Evolutionary conservation across 37 sponge, comb jelly and placozoan species (phyloP), one percentile per base, ranked within the genome.

Genomic region (Diacarnus erythraeanus): DNA sequence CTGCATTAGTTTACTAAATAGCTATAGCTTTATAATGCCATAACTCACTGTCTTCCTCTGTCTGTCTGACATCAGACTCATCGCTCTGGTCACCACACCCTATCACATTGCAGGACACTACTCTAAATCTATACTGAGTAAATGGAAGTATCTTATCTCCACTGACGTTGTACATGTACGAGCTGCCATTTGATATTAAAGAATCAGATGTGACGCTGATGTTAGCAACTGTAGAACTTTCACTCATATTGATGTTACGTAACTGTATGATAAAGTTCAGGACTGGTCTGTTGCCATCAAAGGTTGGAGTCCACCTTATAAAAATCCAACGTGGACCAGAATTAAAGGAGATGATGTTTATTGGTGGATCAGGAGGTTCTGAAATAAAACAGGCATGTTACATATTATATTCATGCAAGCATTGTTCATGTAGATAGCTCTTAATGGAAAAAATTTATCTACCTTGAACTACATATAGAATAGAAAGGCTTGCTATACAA

Each of bases 341-440:
- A 0, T 31, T 25, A 51, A 39, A 30, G 12, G 69, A 64, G 31
- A 39, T 69, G 17, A 79, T 56, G 64, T 79, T 70, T 4, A 31
- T 35, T 26, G 87, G 87, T 40, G 83, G 39, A 51, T 91, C 92
- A 30, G 92, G 92, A 33, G 26, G 44, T 64, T 91, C 92, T 91
- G 70, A 65, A 65, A 65, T 31, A 25, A 60, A 25, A n/a, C 29
- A 47, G 51, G 51, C 12, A 47, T 47, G 51, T 15, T 15, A 12
- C 12, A 47, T 47, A 47, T 47, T 47, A 47, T 6, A 47, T 47
- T 47, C 51, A 47, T 15, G 51, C 6, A 47, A 15, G 51, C 51
- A 47, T 6, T 47, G n/a, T n/a, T n/a, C n/a, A n/a, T n/a, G n/a
- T n/a, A n/a, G n/a, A n/a, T n/a, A n/a, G n/a, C n/a, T n/a, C n/a